Evolutionary conservation across 2,797 vertebrate species (phyloP), one percentile per base, ranked within the genome.

Genomic region (Tragelaphus eurycerus): DNA sequence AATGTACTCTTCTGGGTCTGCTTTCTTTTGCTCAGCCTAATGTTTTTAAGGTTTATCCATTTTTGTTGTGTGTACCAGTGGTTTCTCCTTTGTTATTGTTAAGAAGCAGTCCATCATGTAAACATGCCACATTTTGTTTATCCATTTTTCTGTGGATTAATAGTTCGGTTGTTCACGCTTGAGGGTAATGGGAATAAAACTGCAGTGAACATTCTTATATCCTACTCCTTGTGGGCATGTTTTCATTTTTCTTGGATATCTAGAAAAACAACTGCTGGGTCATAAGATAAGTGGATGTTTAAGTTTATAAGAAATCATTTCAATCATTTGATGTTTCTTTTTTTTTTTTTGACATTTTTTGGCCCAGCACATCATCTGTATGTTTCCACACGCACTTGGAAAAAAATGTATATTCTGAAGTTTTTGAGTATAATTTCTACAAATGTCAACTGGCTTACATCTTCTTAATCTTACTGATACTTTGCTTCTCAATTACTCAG

Each of bases 211-310:
- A 2, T 92, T 64, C 52, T 15, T 29, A 2, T 13, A 8, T 71
- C 4, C 16, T 57, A 57, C 46, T 87, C 15, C 21, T 21, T 60
- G 43, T 67, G 48, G 29, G 46, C 29, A 12, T 19, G 48, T 60
- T 81, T 50, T 86, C 27, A 27, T 64, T 78, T 92, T 50, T 95
- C 23, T 90, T 85, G 52, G n/a, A 48, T 10, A 15, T 6, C 15
- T 17, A 83, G 57, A 16, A 55, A n/a, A 85, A 84, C 50, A 78
- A 10, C 55, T 50, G 15, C 23, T 50, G 50, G 78, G 38, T 78
- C 16, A 43, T 25, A 48, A 71, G 12, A 38, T 38, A 43, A 74
- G 14, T 46, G 9, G 50, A 2, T 64, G 38, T 71, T 64, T 92
- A 62, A 9, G 19, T 88, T 93, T 29, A 43, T 46, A 34, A 78